These are phyloP conservation scores for Solenopsis fugax DNA, from an alignment of 1,140 invertebrate species.

Conservation along the genomic window DNA sequence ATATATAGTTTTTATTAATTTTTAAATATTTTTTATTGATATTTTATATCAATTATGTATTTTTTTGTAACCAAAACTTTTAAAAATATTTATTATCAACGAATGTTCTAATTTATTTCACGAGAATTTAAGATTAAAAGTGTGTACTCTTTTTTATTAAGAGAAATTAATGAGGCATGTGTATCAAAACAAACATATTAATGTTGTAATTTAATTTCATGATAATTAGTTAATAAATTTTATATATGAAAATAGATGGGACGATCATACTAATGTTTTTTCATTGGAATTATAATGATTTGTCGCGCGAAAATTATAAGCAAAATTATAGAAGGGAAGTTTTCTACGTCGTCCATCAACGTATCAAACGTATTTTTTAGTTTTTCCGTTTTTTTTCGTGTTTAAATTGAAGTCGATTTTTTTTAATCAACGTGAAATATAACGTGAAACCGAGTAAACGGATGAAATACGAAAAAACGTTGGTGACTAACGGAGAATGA, in stretches of 20 bases:
- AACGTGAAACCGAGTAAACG: not conserved
- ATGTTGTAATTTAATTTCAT: not conserved
- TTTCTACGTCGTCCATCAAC: not conserved
- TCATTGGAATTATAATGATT: not conserved
- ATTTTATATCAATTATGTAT: not conserved
- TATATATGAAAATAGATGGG: not conserved
- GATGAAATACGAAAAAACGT: not conserved
- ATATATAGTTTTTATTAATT: not conserved
- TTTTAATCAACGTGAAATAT: conserved; percentile 23
- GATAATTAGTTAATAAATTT: not conserved
- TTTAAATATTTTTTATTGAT: conserved; percentile 12
- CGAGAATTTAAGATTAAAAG: not conserved
- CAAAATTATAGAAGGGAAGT: not conserved
- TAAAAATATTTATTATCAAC: not conserved
- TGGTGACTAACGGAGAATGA: conserved; percentile 13
- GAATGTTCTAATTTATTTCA: not conserved
- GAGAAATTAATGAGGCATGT: not conserved
- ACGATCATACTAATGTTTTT: not conserved
- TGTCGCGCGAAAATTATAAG: not conserved
- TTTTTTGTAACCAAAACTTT: not conserved
- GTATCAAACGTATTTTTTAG: not conserved
- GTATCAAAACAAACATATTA: not conserved
- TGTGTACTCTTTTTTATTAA: not conserved
- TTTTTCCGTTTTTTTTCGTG: not conserved
- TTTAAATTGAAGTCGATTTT: conserved; percentile 17